phyloP scores from a whole-genome alignment of 2,797 vertebrate genomes.

The Spondyliosoma cantharus region DNA sequence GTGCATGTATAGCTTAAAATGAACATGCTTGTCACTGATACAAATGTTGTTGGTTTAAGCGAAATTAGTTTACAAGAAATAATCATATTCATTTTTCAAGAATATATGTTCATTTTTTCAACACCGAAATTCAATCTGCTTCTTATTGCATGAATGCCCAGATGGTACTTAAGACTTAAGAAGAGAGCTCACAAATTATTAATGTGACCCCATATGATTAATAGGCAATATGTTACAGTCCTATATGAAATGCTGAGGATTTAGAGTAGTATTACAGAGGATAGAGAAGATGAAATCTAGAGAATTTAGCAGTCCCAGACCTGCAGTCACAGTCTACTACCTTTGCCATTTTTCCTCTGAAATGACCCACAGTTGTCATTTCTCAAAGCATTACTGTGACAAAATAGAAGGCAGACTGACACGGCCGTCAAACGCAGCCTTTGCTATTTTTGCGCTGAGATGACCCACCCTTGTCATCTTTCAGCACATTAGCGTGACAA shows the following conservation, averaged over 20 bases:
- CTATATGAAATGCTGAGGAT: constrained; percentile 6
- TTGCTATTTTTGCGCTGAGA: constrained; percentile 73
- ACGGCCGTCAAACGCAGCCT: constrained; percentile 63
- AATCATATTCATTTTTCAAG: neutral
- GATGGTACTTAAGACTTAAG: constrained; percentile 25
- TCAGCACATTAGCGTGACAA: constrained; percentile 79
- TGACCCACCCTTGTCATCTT: constrained; percentile 78
- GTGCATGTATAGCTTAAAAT: neutral
- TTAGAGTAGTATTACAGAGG: constrained; percentile 7
- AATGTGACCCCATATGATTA: constrained; percentile 34
- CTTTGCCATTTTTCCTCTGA: constrained; percentile 60
- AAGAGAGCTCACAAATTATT: constrained; percentile 47
- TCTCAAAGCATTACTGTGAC: constrained; percentile 66
- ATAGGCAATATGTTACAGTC: constrained; percentile 23
- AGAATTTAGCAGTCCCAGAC: constrained; percentile 25
- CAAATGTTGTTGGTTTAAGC: neutral
- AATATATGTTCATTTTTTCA: neutral
- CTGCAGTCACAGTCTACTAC: constrained; percentile 62
- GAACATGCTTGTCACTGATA: neutral
- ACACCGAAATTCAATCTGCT: neutral
- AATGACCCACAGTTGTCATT: constrained; percentile 69
- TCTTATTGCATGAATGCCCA: constrained; percentile 31
- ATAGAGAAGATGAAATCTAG: constrained; percentile 31
- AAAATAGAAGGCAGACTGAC: constrained; percentile 68
- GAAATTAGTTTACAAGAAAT: neutral